Base-by-base conservation (phyloP, 2,113 vertebrate species). In the Xiphophorus maculatus region DNA sequence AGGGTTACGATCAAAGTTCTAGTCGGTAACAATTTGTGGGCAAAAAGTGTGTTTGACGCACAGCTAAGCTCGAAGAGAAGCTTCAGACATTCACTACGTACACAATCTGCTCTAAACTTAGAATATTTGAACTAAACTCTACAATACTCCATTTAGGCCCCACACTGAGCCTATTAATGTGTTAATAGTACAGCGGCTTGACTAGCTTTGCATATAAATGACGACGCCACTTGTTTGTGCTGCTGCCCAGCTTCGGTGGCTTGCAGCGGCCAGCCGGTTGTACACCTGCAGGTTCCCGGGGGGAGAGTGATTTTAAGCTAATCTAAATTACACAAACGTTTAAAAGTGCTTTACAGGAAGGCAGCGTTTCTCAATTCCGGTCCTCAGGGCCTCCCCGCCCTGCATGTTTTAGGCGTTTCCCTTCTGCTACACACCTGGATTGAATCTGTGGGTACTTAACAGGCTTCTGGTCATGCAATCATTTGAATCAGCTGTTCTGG, bases 321-420 rank as follows among this genome's bases (percentile, higher is more conserved):
- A 65, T 84, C 83, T 82, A 90, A 12, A 63, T 83, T 72, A 68
- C 77, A 88, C 87, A 84, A 89, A 89, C 86, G 80, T 89, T 89
- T 85, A 83, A 93, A 95, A 94, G 93, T 94, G 92, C 92, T 94
- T 94, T 89, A 90, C 83, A 89, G 82, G 85, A 91, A 87, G 88
- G 86, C 30, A 30, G 30, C 3, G 30, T 30, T 30, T 30, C 30
- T 3, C 30, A 3, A 3, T 30, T 30, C 30, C 30, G 30, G 30
- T 30, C 30, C 30, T 30, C 2, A 30, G 28, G 28, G 28, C 28
- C 28, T 28, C 30, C 30, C 30, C 2, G 30, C 30, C 30, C 30
- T 30, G 30, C 30, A 3, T 30, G 30, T 30, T 30, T 30, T 30
- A 30, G 30, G 30, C 3, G 30, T 30, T 30, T 30, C 30, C 30